Evolutionary conservation across 2,113 vertebrate species (phyloP).

Genomic region (Notiomystis cincta): DNA sequence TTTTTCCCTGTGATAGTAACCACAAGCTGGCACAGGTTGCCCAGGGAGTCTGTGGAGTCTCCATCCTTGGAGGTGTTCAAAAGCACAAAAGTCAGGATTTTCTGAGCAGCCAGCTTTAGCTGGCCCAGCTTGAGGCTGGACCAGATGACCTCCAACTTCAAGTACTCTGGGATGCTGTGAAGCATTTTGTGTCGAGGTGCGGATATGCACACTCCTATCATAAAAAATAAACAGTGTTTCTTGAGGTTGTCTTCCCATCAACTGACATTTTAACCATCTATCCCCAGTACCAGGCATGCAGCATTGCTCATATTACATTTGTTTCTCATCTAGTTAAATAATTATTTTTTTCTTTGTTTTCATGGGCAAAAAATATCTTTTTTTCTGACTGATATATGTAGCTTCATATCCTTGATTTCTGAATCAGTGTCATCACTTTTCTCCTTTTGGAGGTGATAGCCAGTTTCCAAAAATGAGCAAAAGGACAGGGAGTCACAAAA

Average conservation of each 20-base stretch:
- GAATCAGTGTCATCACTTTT: neutral
- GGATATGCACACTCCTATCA: rapidly evolving
- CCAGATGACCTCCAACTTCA: neutral
- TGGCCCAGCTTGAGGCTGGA: neutral
- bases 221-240: neutral
- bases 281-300: rapidly evolving
- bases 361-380: neutral
- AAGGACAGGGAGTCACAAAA: neutral
- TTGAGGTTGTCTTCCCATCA: neutral
- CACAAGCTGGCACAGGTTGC: neutral
- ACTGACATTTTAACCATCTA: neutral
- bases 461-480: neutral
- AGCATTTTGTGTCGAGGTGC: neutral
- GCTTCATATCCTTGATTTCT: neutral
- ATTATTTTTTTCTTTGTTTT: neutral
- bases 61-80: neutral
- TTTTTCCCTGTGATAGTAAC: neutral
- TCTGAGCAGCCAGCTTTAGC: neutral
- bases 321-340: neutral
- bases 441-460: neutral
- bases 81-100: neutral
- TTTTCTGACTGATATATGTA: neutral
- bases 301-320: neutral
- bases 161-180: neutral
- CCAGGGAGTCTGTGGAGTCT: neutral